A percentile compares a stretch with the other conserved stretches of the same genome.
Conservation (phyloP, 2,888 invertebrate species). For the Eledone cirrhosa region DNA sequence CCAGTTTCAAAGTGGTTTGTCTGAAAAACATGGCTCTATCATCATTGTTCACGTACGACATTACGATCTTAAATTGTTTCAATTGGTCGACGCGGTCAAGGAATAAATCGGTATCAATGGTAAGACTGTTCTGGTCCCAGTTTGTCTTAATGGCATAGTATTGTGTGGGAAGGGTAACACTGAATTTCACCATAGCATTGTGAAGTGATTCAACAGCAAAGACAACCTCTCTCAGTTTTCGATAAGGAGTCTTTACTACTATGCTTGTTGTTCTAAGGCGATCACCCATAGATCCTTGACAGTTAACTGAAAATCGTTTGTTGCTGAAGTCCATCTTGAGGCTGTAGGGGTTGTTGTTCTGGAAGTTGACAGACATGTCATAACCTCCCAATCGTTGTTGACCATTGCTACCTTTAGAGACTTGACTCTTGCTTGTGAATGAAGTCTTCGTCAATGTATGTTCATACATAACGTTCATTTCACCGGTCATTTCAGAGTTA, state of each 20-base stretch:
- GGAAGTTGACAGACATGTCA: background rate
- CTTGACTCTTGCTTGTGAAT: background rate
- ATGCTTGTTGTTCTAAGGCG: too few species aligned
- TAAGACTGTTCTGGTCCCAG: background rate
- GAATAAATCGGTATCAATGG: background rate
- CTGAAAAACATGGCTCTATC: background rate
- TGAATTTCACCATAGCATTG: background rate
- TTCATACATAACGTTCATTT: too few species aligned
- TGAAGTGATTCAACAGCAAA: background rate
- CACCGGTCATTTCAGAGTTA: too few species aligned
- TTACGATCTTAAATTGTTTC: background rate
- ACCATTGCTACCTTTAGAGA: background rate
- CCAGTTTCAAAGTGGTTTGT: background rate
- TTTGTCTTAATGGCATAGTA: background rate
- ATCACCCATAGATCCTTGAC: too few species aligned
- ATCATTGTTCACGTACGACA: background rate
- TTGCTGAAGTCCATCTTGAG: background rate
- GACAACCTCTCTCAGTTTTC: background rate
- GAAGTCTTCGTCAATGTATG: too few species aligned
- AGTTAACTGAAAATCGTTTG: background rate
- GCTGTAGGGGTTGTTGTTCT: background rate
- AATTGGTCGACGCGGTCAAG: background rate
- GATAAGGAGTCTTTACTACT: background rate
- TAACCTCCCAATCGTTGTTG: background rate
- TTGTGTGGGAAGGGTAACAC: background rate